Base-by-base conservation (phyloP, 2,888 invertebrate species). In the Reticulitermes lucifugus region DNA sequence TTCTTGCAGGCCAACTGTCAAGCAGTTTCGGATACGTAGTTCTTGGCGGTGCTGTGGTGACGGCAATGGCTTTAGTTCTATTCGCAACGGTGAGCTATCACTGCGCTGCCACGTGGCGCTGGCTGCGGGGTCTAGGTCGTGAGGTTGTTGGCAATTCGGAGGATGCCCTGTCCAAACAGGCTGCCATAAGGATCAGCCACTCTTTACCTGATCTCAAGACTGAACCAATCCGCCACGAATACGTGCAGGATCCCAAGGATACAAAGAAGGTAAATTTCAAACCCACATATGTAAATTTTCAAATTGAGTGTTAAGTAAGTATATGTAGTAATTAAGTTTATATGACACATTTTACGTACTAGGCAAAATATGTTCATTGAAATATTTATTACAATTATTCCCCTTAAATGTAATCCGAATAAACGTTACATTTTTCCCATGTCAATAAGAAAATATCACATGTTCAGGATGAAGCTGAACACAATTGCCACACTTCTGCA, bases 161-260 rank as follows among this genome's bases (percentile, higher is more conserved):
- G 65, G 85, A 86, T n/a, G 81, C 86, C 18, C 21, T 80, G 70
- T 79, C 83, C 1, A 93, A 94, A 12, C 95, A 95, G 88, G 93
- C 95, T 0, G 94, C 95, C 7, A 95, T 95, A 86, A 93, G 95
- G 84, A 96, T 96, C 90, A 95, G 95, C 88, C 95, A 95, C 89
- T 96, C 95, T 0, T 90, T 96, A 41, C 96, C 96, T 0, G 96
- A 96, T 88, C 92, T 96, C 80, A 95, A 95, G 89, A 93, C 94
- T 0, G 95, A 95, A 88, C 94, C 94, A 0, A 89, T 94, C 88
- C 94, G 94, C 88, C 94, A 93, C 88, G 94, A 94, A 89, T 95
- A 94, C 88, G 94, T 95, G 0, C 95, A 95, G 88, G 95, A 95
- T 86, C 83, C 83, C 80, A 94, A 95, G 87, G 95, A 95, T 89